Evolutionary conservation across 35 echinoderm and acorn worm species (phyloP).

Genomic region (Holothuria glaberrima): DNA sequence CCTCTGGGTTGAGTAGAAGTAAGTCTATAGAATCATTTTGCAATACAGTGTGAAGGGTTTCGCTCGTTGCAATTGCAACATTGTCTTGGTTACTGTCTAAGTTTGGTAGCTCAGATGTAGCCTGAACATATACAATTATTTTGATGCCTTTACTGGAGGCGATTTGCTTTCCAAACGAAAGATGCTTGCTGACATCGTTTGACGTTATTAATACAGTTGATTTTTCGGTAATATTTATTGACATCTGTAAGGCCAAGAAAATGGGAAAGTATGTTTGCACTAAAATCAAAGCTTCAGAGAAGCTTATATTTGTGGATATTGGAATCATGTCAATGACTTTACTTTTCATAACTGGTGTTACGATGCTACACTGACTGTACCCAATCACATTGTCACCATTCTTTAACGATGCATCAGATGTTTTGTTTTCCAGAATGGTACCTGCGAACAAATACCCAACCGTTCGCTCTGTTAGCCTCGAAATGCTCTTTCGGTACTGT

Average conservation of each 20-base stretch:
- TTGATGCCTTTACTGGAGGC: background rate
- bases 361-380: background rate
- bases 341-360: constrained; percentile 1
- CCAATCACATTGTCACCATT: background rate
- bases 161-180: background rate
- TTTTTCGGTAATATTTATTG: background rate
- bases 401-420: background rate
- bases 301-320: background rate
- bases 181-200: background rate
- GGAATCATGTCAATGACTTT: background rate
- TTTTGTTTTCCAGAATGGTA: background rate
- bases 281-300: background rate
- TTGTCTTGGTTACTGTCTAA: too few relatives aligned
- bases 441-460: constrained; percentile 3
- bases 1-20: background rate
- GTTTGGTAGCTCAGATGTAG: too few relatives aligned
- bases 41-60: too few relatives aligned
- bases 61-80: too few relatives aligned
- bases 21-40: background rate
- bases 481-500: background rate
- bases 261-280: background rate
- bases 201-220: background rate
- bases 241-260: background rate
- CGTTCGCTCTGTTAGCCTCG: background rate
- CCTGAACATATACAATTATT: too few relatives aligned